Base-by-base conservation (phyloP, 2,888 invertebrate species). In the Epinotia nisella region DNA sequence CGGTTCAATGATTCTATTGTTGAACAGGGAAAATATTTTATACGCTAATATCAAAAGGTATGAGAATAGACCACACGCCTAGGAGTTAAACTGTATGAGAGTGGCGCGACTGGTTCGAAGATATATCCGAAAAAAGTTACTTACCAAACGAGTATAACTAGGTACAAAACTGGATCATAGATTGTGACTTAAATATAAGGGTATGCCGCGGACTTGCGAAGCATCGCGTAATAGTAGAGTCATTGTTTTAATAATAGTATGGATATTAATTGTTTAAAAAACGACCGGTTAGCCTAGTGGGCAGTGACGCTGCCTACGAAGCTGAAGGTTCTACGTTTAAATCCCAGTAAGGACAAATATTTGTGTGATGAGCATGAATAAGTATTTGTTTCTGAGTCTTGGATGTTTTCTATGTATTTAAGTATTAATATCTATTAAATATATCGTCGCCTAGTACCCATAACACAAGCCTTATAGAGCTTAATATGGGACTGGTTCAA, bases 71-170 rank as follows among this genome's bases (percentile, higher is more conserved):
- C 76, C 73, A 74, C 71, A 58, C 17, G 13, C 55, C 35, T 19
- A 49, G 29, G 74, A 67, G 71, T 75, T 71, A 71, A 75, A 75
- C 69, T 76, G 77, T 74, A 75, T 76, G 76, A 78, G 79, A 78
- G 73, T 81, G 76, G 75, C 75, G 77, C 75, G 76, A 78, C 78
- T 77, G 77, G 75, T 79, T 79, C 79, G 77, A 76, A 82, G 78
- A 80, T 81, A 83, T 80, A 80, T 80, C 80, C 80, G 79, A 82
- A 83, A 85, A 83, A 82, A 84, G 83, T 82, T 80, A 81, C 81
- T 81, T 79, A 79, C 76, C 78, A 80, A 83, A 81, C 78, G 79
- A 82, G 81, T 82, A 85, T 84, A 83, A 83, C 83, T 77, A 82
- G 79, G 78, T 60, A 41, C 17, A 21, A 62, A 64, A 64, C 58